These are phyloP conservation scores for Beris chalybata DNA, from an alignment of 2,888 invertebrate genomes.

Conservation along the genomic window DNA sequence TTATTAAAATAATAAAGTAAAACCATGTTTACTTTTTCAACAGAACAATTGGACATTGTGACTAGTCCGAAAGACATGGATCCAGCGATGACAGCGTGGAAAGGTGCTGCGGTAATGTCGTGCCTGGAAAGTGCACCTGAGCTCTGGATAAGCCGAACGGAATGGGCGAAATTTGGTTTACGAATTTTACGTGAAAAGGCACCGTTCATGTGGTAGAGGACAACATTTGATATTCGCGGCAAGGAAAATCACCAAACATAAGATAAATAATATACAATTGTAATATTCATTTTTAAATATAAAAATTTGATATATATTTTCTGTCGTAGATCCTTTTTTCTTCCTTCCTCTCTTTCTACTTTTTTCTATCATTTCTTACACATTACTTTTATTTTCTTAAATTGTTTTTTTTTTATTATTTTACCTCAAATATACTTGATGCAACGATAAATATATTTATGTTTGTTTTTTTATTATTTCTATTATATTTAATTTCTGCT, in stretches of 20 bases:
- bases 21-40: too few relatives aligned
- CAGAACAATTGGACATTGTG: conserved; percentile 84
- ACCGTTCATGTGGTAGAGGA: conserved; percentile 79
- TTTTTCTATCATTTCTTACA: conserved; percentile 17
- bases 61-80: conserved; percentile 91
- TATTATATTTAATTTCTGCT: conserved; percentile 7
- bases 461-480: neutral
- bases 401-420: conserved; percentile 14
- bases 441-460: conserved; percentile 4
- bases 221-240: neutral
- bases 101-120: conserved; percentile 91
- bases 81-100: conserved; percentile 88
- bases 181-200: conserved; percentile 86
- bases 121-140: conserved; percentile 92
- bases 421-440: neutral
- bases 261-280: neutral
- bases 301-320: conserved; percentile 26
- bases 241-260: conserved; percentile 2
- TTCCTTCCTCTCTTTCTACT: conserved; percentile 11
- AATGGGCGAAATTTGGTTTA: conserved; percentile 86
- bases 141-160: conserved; percentile 82
- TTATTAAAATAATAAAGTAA: too few relatives aligned
- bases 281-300: conserved; percentile 23
- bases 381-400: conserved; percentile 2
- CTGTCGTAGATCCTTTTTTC: conserved; percentile 13